A percentile compares a stretch with the other conserved stretches of the same genome.
Evolutionary conservation across 2,113 vertebrate genomes (phyloP).

Genomic region (Sigmodon hispidus): DNA sequence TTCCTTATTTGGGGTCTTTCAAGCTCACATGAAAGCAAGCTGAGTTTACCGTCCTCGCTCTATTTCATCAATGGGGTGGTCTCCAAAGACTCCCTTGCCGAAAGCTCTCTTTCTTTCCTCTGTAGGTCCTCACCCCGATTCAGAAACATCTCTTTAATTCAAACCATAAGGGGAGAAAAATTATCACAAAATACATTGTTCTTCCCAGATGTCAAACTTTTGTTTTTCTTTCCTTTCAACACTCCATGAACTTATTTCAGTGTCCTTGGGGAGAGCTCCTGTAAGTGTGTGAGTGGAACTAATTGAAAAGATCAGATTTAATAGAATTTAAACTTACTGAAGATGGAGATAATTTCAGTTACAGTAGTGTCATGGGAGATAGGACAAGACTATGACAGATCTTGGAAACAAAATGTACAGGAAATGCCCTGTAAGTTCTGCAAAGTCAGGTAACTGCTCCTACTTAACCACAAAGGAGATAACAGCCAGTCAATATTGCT

Average conservation of each 20-base stretch:
- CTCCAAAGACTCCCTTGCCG: neutral
- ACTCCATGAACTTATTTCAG: conserved; percentile 14
- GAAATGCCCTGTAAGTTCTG: neutral
- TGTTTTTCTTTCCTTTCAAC: neutral
- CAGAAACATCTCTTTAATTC: neutral
- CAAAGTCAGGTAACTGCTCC: neutral
- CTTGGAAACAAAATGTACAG: neutral
- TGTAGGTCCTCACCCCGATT: neutral
- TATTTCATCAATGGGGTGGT: neutral
- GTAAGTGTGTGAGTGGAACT: conserved; percentile 42
- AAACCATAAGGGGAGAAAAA: neutral
- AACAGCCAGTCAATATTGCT: neutral
- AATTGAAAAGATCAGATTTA: conserved; percentile 75
- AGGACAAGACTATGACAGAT: conserved; percentile 28
- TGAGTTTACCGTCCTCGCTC: neutral
- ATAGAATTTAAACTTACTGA: conserved; percentile 69
- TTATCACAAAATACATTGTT: conserved; percentile 27
- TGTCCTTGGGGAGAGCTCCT: conserved; percentile 61
- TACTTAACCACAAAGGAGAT: neutral
- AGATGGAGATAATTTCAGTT: conserved; percentile 58
- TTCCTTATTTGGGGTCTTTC: conserved; percentile 46
- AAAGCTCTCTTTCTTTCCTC: neutral
- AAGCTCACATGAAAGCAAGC: conserved; percentile 15
- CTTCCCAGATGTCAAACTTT: neutral
- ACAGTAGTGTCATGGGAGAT: conserved; percentile 10